Evolutionary conservation across 2,888 invertebrate species (phyloP).

Genomic region (Stenodema calcarata): DNA sequence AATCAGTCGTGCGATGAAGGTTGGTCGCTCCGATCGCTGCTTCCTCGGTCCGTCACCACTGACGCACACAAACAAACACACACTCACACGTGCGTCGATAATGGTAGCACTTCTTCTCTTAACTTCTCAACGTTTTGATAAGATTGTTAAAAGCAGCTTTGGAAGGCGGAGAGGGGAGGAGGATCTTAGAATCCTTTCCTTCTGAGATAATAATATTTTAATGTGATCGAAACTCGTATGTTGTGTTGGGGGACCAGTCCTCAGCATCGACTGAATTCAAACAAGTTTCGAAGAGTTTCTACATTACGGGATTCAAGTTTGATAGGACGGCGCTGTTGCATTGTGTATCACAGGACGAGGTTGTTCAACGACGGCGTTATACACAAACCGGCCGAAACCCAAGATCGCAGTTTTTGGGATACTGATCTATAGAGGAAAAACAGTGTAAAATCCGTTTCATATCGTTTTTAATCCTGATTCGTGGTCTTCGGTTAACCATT

Average conservation of each 20-base stretch:
- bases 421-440: no score
- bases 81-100: not conserved
- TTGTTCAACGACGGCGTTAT: no score
- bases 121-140: slow-evolving; percentile 7
- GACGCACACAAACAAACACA: not conserved
- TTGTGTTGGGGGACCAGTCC: not conserved
- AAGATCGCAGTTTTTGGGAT: no score
- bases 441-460: no score
- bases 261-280: not conserved
- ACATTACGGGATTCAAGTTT: not conserved
- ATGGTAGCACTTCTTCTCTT: not conserved
- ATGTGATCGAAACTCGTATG: slow-evolving; percentile 4
- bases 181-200: not conserved
- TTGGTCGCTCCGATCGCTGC: not conserved
- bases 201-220: slow-evolving; percentile 14
- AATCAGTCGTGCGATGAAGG: not conserved
- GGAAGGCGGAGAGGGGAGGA: not conserved
- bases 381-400: no score
- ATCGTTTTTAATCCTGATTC: no score
- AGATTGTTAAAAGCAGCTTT: slow-evolving; percentile 22
- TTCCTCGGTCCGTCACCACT: not conserved
- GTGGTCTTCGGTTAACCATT: no score
- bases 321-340: not conserved
- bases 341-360: no score
- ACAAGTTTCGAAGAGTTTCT: not conserved